A percentile compares a stretch with the other conserved stretches of the same genome.
These are phyloP conservation scores for Nymphalis c-album DNA, from an alignment of 2,888 invertebrate genomes.

Conservation along the genomic window DNA sequence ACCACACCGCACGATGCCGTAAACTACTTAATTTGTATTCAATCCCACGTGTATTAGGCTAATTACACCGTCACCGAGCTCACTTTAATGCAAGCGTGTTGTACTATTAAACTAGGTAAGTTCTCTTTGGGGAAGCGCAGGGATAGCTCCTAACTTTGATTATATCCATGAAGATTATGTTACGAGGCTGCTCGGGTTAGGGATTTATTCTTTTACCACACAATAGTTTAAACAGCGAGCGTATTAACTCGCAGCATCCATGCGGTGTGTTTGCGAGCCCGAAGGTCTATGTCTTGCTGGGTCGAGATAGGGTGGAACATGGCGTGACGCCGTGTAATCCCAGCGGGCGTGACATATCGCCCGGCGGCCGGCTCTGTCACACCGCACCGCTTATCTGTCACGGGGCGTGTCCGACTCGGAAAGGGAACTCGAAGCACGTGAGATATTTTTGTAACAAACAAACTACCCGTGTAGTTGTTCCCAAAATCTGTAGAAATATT, in stretches of 20 bases:
- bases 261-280: neutral
- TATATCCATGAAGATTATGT: conserved; percentile 5
- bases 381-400: conserved; percentile 11
- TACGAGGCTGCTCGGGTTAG: neutral
- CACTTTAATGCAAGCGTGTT: conserved; percentile 12
- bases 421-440: conserved; percentile 9
- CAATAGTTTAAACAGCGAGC: conserved; percentile 9
- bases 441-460: conserved; percentile 11
- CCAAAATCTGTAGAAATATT: conserved; percentile 3
- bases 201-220: conserved; percentile 14
- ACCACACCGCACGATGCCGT: neutral
- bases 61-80: conserved; percentile 13
- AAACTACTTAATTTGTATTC: conserved; percentile 15
- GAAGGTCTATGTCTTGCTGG: neutral
- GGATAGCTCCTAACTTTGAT: neutral
- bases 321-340: neutral
- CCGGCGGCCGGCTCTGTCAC: conserved; percentile 6
- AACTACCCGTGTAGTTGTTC: conserved; percentile 9
- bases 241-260: conserved; percentile 1
- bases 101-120: conserved; percentile 16
- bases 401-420: conserved; percentile 7
- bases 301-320: conserved; percentile 3
- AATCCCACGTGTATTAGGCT: conserved; percentile 15
- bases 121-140: conserved; percentile 6
- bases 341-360: conserved; percentile 4